A percentile compares a stretch with the other conserved stretches of the same genome.
Conservation (phyloP, 2,888 invertebrate species). For the Dyspetes luteomarginatus region DNA sequence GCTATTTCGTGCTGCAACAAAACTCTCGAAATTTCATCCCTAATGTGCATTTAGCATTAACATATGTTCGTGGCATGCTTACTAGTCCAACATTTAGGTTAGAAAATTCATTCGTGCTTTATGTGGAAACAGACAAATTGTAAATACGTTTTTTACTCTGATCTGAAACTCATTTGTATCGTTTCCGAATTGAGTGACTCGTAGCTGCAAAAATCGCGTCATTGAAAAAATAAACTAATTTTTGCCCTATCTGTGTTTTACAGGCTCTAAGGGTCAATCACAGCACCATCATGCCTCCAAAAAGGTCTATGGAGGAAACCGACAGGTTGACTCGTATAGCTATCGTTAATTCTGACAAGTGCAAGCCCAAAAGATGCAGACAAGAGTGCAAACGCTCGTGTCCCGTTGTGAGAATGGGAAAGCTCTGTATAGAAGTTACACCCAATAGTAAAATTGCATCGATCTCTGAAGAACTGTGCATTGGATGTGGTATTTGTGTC, state of each 20-base stretch:
- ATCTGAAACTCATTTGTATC: background rate
- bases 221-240: background rate
- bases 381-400: constrained; percentile 99
- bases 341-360: constrained; percentile 98
- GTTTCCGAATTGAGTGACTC: background rate
- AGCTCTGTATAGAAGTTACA: constrained; percentile 98
- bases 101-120: constrained; percentile 36
- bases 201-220: background rate
- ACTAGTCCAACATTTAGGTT: constrained; percentile 63
- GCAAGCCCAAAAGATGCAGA: constrained; percentile 99
- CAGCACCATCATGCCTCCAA: constrained; percentile 86
- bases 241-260: constrained; percentile 27
- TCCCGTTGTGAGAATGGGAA: constrained; percentile 99
- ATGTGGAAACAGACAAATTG: background rate
- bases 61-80: constrained; percentile 68
- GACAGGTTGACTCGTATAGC: constrained; percentile 98
- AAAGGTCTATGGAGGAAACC: constrained; percentile 91
- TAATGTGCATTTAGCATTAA: constrained; percentile 33
- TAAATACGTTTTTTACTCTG: background rate
- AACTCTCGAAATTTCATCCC: background rate
- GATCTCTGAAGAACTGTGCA: constrained; percentile 99
- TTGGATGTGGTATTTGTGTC: constrained; percentile 99
- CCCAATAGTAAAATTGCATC: constrained; percentile 98
- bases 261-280: constrained; percentile 46
- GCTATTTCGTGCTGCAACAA: background rate